Base-by-base conservation (phyloP, 2,888 invertebrate species). In the Drosophila aldrichi region DNA sequence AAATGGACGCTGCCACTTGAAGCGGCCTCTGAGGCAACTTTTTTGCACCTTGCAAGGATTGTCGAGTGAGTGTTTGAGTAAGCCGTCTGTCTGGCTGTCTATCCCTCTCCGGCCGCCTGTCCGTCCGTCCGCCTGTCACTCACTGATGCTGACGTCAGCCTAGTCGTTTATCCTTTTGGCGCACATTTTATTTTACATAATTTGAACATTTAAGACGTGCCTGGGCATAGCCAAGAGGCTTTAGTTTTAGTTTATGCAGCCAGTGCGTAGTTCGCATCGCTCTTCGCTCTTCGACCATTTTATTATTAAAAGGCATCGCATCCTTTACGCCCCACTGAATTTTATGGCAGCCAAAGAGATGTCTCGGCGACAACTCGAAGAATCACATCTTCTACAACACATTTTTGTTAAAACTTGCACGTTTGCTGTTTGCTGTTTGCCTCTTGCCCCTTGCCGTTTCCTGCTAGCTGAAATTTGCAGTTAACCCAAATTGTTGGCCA, bases 201-300 rank as follows among this genome's bases (percentile, higher is more conserved):
- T 88, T 90, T 90, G 66, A 89, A 86, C 90, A 90, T 90, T 86
- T 87, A 90, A 88, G 86, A 90, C 86, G 86, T 86, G 86, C 79
- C 88, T 87, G 75, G 55, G 86, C 86, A 86, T 86, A 86, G 84
- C 83, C 89, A 83, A 83, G 83, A 77, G 81, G 89, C 83, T 86
- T 89, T 86, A 90, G 90, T 86, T 87, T 86, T 86, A 86, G 87
- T 86, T 90, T 82, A 88, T 89, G 88, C 82, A 73, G 75, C 73
- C 70, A 67, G 72, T 65, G 71, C 56, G 61, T 70, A 79, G 72
- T 74, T 72, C 70, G 29, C 74, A 69, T 69, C 66, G 57, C 29
- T 12, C 18, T 38, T 69, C 66, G 57, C 29, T 12, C 18, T 38
- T 25, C 40, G 20, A 25, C 44, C 52, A 40, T 77, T 72, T 77